Percentiles rank a stretch among this genome's conserved stretches.
Evolutionary conservation across 2,888 invertebrate genomes (phyloP).

Genomic region (Ephialtes manifestator): DNA sequence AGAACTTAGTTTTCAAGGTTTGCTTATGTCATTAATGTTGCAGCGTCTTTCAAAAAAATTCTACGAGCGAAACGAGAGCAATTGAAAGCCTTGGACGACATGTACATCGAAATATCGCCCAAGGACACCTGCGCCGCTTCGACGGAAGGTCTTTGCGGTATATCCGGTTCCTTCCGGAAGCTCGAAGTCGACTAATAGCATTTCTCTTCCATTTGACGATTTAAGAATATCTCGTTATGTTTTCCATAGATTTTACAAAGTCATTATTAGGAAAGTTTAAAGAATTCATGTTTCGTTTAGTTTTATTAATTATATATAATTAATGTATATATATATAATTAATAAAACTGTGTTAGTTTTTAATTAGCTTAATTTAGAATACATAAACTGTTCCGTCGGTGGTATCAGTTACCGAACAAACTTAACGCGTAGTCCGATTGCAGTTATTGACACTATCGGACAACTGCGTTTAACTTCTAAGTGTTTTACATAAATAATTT

Average conservation of each 20-base stretch:
- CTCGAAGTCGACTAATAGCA: constrained; percentile 91
- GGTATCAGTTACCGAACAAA: constrained; percentile 72
- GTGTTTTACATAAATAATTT: constrained; percentile 20
- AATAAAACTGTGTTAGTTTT: constrained; percentile 23
- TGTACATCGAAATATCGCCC: constrained; percentile 90
- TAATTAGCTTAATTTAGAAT: constrained; percentile 43
- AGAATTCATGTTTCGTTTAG: constrained; percentile 10
- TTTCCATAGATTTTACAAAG: constrained; percentile 43
- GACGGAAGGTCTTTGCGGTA: constrained; percentile 90
- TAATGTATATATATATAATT: no score
- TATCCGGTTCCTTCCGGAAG: constrained; percentile 94
- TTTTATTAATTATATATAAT: no score
- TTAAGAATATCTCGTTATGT: constrained; percentile 21
- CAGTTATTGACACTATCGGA: constrained; percentile 5
- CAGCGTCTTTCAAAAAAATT: constrained; percentile 88
- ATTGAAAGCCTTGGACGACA: constrained; percentile 91
- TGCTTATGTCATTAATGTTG: constrained; percentile 32
- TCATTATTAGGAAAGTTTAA: constrained; percentile 29
- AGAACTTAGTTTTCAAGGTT: not conserved
- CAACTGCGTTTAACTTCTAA: constrained; percentile 11
- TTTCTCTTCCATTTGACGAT: not conserved
- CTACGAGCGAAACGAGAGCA: constrained; percentile 89
- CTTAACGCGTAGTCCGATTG: constrained; percentile 14
- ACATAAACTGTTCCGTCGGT: constrained; percentile 69
- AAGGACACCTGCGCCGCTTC: constrained; percentile 87